Base-by-base conservation (phyloP, 2,113 vertebrate genomes). In the Pseudopodoces humilis region DNA sequence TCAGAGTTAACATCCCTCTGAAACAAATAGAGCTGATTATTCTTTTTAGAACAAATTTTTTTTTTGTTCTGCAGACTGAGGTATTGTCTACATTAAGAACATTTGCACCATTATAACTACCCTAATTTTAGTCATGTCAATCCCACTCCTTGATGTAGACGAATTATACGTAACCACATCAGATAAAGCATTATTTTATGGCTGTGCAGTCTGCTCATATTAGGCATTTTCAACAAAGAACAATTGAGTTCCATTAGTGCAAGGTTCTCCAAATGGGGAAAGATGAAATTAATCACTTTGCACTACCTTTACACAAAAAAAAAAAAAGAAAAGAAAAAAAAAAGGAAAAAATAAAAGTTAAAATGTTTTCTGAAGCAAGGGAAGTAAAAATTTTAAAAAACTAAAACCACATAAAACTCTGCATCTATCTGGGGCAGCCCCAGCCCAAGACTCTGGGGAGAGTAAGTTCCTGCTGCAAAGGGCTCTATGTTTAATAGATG, bases 91-190 rank as follows among this genome's bases (percentile, higher is more conserved):
- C 85, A 78, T 88, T 83, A 96, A 92, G 92, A 96, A 86, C 92
- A 94, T 92, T 94, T 90, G 62, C 83, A 94, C 79, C 85, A 60
- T 91, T 95, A 77, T 92, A 92, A 86, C 92, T 60, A 83, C 59
- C 44, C 75, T 95, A 95, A 95, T 93, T 96, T 94, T 96, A 96
- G 94, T 86, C 86, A 93, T 85, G 81, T 96, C 88, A 93, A 71
- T 96, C 90, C 69, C 64, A 88, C 76, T 93, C 86, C 76, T 94
- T 92, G 90, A 95, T 88, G 80, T 74, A 94, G 88, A 94, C 1
- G 7, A 78, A 88, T 86, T 78, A 82, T 82, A 92, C 14, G 70
- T 80, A 89, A 77, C 78, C 68, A 64, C 83, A 86, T 78, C 81
- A 96, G 81, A 89, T 52, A 91, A 84, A 84, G 21, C 44, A 64